Evolutionary conservation across 2,797 vertebrate species (phyloP).

Genomic region (Acanthiza pusilla): DNA sequence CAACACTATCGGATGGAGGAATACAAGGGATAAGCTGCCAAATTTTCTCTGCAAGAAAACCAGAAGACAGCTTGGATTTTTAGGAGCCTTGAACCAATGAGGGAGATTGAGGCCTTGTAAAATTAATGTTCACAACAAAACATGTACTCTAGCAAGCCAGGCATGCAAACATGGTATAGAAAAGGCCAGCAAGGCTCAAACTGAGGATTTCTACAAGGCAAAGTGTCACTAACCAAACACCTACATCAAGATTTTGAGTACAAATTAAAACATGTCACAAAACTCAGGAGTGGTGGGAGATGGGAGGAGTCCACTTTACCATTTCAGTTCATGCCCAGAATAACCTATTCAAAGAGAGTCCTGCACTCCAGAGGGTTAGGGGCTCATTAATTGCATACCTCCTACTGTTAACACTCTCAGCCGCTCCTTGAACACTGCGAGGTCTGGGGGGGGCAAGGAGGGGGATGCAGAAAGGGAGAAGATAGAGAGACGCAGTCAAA

Average conservation of each 20-base stretch:
- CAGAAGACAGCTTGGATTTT: background rate
- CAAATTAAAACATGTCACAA: background rate
- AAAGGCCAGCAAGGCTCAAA: background rate
- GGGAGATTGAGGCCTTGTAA: background rate
- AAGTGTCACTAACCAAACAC: background rate
- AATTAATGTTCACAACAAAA: background rate
- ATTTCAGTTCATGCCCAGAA: slow-evolving; percentile 63
- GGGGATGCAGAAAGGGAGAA: slow-evolving; percentile 72
- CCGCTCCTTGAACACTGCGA: slow-evolving; percentile 90
- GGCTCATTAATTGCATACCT: slow-evolving; percentile 83
- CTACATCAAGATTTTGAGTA: background rate
- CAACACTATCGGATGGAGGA: background rate
- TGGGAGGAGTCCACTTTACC: slow-evolving; percentile 32
- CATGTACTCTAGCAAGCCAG: background rate
- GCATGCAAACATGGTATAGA: background rate
- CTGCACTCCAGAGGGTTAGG: slow-evolving; percentile 65
- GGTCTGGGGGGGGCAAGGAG: slow-evolving; percentile 81
- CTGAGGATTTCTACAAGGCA: background rate
- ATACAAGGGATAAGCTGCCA: background rate
- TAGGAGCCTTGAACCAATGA: background rate
- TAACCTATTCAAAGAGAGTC: slow-evolving; percentile 68
- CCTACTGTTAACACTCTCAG: slow-evolving; percentile 93
- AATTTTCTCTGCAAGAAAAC: background rate
- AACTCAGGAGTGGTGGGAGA: background rate
- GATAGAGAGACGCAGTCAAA: slow-evolving; percentile 71